A percentile compares a stretch with the other conserved stretches of the same genome.
phyloP scores from a whole-genome alignment of 1,140 invertebrate genomes.

The Aradophagus sp. region DNA sequence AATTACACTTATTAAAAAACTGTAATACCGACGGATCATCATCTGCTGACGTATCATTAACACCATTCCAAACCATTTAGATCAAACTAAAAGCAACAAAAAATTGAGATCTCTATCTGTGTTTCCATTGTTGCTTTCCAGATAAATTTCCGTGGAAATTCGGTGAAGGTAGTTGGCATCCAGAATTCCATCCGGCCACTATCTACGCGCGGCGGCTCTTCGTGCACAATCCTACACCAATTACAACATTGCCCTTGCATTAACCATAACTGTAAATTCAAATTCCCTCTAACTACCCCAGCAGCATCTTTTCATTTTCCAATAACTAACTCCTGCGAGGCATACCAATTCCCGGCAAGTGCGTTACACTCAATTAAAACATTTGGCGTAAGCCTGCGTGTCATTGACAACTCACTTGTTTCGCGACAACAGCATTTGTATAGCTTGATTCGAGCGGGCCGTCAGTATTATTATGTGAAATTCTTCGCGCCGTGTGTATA shows the following conservation, averaged over 20 bases:
- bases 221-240: constrained; percentile 27
- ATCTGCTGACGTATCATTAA: constrained; percentile 2
- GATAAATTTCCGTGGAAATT: constrained; percentile 42
- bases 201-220: constrained; percentile 9
- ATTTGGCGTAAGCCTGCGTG: constrained; percentile 14
- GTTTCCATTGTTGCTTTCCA: constrained; percentile 34
- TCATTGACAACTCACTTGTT: constrained; percentile 43
- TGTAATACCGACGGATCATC: too few relatives aligned
- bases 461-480: constrained; percentile 45
- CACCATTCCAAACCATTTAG: too few relatives aligned
- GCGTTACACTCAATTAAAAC: constrained; percentile 44
- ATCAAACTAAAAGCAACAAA: too few relatives aligned
- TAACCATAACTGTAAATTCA: constrained; percentile 45
- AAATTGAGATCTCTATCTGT: constrained; percentile 35
- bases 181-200: constrained; percentile 13
- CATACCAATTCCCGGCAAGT: constrained; percentile 19
- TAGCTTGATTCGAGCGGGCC: not conserved
- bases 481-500: constrained; percentile 37
- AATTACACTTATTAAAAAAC: too few relatives aligned
- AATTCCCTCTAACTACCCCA: constrained; percentile 32
- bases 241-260: constrained; percentile 35
- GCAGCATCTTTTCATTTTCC: constrained; percentile 36
- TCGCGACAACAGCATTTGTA: constrained; percentile 32
- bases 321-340: constrained; percentile 25
- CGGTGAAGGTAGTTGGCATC: constrained; percentile 20